Base-by-base conservation (phyloP, 1,140 invertebrate species). In the Tetraneura akinire region DNA sequence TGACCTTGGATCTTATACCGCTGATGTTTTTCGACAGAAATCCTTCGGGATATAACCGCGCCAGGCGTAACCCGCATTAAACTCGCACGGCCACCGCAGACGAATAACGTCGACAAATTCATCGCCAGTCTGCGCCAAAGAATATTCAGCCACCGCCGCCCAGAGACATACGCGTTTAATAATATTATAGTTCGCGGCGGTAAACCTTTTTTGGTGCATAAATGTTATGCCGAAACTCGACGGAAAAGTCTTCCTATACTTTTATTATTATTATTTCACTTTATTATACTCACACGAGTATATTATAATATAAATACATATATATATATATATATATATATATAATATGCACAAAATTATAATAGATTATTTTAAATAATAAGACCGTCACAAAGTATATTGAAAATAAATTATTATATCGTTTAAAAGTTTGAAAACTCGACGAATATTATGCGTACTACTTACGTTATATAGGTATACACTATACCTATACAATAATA, bases 71-170 rank as follows among this genome's bases (percentile, higher is more conserved):
- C 32, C 64, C 32, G 32, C 8, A 37, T 37, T 37, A 37, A 55
- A 55, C 51, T 21, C 51, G 64, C 64, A n/a, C n/a, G n/a, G 66
- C 51, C 16, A 70, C 66, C 66, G 66, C 45, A 13, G 64, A 68
- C 42, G 64, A 68, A n/a, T n/a, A n/a, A 68, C 64, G 64, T 68
- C 64, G 5, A 45, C 45, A 49, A 71, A 76, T 76, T 76, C 57
- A 76, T 76, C 37, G 71, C 16, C 51, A 4, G 51, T 14, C 71
- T 74, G 47, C 11, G 16, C 49, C 32, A 29, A n/a, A n/a, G 71
- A 53, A 18, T 55, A 18, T 42, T 32, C 29, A n/a, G 4, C 42
- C 18, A 11, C 68, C 21, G 13, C 11, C 47, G 18, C 49, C 14
- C 32, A 45, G 49, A 49, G 23, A 32, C 60, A 4, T 60, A 4